Base-by-base conservation (phyloP, 2,797 vertebrate genomes). In the Carduelis carduelis region DNA sequence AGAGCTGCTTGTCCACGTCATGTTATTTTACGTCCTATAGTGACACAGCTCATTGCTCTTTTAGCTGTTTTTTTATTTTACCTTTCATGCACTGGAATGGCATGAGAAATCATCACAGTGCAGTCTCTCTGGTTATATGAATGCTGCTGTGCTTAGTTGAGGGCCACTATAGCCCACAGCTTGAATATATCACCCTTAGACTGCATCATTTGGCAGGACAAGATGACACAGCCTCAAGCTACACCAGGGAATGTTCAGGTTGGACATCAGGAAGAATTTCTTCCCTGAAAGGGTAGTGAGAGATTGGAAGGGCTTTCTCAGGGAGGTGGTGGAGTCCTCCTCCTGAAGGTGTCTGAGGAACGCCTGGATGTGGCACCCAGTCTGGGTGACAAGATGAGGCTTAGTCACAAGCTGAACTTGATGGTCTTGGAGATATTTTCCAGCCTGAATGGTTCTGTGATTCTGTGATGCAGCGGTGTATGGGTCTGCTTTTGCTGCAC, bases 351-450 rank as follows among this genome's bases (percentile, higher is more conserved):
- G 37, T 44, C n/a, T 6, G 9, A 57, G 44, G 37, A 65, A 50
- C 0, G 0, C 8, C 19, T 65, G 28, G 11, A 24, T 0, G 0
- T 71, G 37, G 22, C 52, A 24, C 52, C 50, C 15, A 50, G 57
- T 11, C 26, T 65, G 16, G 23, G 12, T 30, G 50, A n/a, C 37
- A n/a, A 22, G 7, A 7, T 57, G 15, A 19, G 6, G 19, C 11
- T 57, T 17, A 14, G 16, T 44, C 37, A n/a, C n/a, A 72, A 28
- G 23, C 1, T n/a, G 22, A 8, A 27, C 59, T 44, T 0, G 0
- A 1, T 37, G 37, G 4, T 26, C 20, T 65, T 37, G 11, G n/a
- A 57, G n/a, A 8, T 16, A 3, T 50, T 72, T 80, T 59, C 44
- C 60, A 52, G 0, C 37, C 14, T 24, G 8, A 44, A 12, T 44